Evolutionary conservation across 2,113 vertebrate genomes (phyloP).

Genomic region (Struthio camelus): DNA sequence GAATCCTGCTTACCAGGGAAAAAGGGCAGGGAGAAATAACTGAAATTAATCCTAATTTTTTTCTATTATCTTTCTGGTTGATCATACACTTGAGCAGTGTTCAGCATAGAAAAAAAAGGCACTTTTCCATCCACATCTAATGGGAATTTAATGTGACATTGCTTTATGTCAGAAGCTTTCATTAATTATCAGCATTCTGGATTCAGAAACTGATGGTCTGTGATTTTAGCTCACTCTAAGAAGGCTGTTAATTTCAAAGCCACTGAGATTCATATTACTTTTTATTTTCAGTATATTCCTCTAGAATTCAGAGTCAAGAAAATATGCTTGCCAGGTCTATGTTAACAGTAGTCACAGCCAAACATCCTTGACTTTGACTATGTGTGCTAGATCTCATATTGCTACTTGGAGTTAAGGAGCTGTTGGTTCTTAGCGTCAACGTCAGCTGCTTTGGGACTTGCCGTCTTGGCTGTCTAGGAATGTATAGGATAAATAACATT

Average conservation of each 20-base stretch:
- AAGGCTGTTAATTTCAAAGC: not conserved
- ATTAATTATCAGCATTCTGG: slow-evolving; percentile 23
- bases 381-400: not conserved
- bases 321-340: not conserved
- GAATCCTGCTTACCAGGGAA: not conserved
- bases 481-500: not conserved
- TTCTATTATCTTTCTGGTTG: not conserved
- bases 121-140: not conserved
- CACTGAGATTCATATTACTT: not conserved
- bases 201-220: not conserved
- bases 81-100: not conserved
- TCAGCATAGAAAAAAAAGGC: not conserved
- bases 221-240: not conserved
- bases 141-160: not conserved
- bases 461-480: not conserved
- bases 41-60: not conserved
- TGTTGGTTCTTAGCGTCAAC: not conserved
- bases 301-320: not conserved
- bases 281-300: not conserved
- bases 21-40: not conserved
- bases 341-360: not conserved
- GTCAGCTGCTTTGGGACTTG: not conserved
- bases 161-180: not conserved
- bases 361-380: not conserved
- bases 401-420: not conserved